Evolutionary conservation across 2,888 invertebrate genomes (phyloP).

Genomic region (Gari tellinella): DNA sequence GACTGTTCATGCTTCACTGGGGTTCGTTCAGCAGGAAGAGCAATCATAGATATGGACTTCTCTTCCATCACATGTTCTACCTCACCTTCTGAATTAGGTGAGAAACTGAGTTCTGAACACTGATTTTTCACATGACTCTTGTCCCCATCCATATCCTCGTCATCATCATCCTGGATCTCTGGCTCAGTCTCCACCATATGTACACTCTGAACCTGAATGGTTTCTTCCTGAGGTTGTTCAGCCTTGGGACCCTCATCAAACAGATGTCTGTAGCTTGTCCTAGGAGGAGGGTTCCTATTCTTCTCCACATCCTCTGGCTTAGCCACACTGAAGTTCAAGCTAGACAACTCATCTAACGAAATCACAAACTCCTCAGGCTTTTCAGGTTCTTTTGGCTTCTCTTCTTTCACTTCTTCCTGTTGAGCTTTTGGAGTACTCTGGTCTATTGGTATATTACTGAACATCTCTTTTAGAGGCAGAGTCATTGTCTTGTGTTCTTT

Average conservation of each 20-base stretch:
- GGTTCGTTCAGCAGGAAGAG: conserved; percentile 67
- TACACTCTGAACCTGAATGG: conserved; percentile 17
- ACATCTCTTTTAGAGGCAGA: conserved; percentile 27
- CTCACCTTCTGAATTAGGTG: conserved; percentile 70
- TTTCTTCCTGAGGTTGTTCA: conserved; percentile 1
- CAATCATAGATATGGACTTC: conserved; percentile 75
- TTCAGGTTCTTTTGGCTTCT: background rate
- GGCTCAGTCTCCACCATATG: conserved; percentile 34
- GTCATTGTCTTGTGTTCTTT: conserved; percentile 53
- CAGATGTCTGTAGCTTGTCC: conserved; percentile 49
- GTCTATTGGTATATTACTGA: conserved; percentile 42
- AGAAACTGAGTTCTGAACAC: conserved; percentile 72
- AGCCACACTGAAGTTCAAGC: conserved; percentile 61
- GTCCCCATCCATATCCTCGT: conserved; percentile 19
- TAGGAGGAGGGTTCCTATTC: conserved; percentile 30
- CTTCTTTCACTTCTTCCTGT: conserved; percentile 10
- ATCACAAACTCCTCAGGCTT: conserved; percentile 78
- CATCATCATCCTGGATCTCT: conserved; percentile 26
- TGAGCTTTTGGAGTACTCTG: conserved; percentile 30
- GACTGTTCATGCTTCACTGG: conserved; percentile 27
- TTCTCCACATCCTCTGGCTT: conserved; percentile 49
- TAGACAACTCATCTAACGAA: conserved; percentile 72
- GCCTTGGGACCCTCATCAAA: conserved; percentile 42
- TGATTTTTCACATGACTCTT: conserved; percentile 56
- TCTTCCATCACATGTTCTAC: conserved; percentile 74